Evolutionary conservation across 2,113 vertebrate species (phyloP).

Genomic region (Protobothrops mucrosquamatus): DNA sequence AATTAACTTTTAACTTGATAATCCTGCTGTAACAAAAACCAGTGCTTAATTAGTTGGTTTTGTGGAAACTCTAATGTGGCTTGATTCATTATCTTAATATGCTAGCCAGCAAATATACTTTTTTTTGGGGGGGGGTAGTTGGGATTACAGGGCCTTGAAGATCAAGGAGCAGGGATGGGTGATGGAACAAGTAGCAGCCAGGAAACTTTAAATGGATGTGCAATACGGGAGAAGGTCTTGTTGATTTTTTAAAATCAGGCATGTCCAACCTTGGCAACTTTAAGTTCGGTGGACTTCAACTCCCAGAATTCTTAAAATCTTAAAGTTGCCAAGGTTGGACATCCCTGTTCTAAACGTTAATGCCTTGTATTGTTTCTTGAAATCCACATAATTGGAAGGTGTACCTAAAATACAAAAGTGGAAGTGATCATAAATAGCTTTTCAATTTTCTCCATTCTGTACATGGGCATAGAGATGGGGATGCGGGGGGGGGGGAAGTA

Average conservation of each 20-base stretch:
- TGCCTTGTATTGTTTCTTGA: not conserved
- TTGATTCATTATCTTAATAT: constrained; percentile 2
- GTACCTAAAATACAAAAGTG: not conserved
- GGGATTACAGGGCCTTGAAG: not conserved
- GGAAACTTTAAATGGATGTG: not conserved
- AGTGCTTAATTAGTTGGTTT: constrained; percentile 11
- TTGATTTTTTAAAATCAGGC: not conserved
- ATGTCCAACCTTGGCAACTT: not conserved
- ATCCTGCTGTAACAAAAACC: not conserved
- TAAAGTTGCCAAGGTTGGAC: not conserved
- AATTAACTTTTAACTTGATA: constrained; percentile 12
- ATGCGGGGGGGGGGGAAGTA: not conserved
- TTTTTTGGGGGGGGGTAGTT: not conserved
- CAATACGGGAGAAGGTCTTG: not conserved
- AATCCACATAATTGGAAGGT: not conserved
- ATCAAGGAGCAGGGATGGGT: not conserved
- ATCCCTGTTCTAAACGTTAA: not conserved
- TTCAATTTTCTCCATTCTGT: not conserved
- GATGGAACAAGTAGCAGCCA: not conserved
- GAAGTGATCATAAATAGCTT: not conserved
- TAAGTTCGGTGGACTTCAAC: not conserved
- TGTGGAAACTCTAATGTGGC: not conserved
- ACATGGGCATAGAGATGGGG: not conserved
- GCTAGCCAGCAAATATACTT: not conserved
- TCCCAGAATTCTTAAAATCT: not conserved